Percentiles rank a stretch among this genome's conserved stretches.
These are phyloP conservation scores for Sthenelais limicola DNA, from an alignment of 2,888 invertebrate genomes.

Conservation along the genomic window DNA sequence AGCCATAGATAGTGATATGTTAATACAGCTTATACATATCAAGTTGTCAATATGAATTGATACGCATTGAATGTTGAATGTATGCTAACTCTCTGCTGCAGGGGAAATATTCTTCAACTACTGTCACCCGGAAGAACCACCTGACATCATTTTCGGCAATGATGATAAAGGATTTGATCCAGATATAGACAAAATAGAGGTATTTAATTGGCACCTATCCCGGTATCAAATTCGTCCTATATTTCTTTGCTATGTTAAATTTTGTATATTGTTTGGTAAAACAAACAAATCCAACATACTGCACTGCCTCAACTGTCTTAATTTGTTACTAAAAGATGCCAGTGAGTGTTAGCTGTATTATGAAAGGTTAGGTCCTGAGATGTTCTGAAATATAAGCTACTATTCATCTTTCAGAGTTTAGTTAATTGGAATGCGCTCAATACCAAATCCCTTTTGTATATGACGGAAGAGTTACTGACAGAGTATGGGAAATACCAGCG, in stretches of 20 bases:
- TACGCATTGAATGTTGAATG: constrained; percentile 10
- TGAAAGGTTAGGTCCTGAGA: too few relatives aligned
- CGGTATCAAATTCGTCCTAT: neutral
- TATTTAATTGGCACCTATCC: constrained; percentile 40
- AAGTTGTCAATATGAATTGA: too few relatives aligned
- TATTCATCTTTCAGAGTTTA: constrained; percentile 67
- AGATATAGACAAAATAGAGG: constrained; percentile 74
- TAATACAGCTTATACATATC: too few relatives aligned
- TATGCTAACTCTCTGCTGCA: constrained; percentile 48
- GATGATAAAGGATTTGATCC: constrained; percentile 79
- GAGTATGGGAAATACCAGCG: constrained; percentile 79
- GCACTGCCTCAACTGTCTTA: too few relatives aligned
- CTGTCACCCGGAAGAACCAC: constrained; percentile 78
- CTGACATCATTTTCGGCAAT: constrained; percentile 80
- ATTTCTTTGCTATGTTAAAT: neutral
- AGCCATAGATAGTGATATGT: neutral
- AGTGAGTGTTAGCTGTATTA: too few relatives aligned
- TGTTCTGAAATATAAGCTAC: neutral
- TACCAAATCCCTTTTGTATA: constrained; percentile 76
- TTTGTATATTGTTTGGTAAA: too few relatives aligned
- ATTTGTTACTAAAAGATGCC: too few relatives aligned
- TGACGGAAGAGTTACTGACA: constrained; percentile 78
- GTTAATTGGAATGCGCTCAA: constrained; percentile 79
- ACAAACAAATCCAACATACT: too few relatives aligned
- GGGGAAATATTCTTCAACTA: constrained; percentile 82